Evolutionary conservation across 2,113 vertebrate species (phyloP).

Genomic region (Numenius arquata): DNA sequence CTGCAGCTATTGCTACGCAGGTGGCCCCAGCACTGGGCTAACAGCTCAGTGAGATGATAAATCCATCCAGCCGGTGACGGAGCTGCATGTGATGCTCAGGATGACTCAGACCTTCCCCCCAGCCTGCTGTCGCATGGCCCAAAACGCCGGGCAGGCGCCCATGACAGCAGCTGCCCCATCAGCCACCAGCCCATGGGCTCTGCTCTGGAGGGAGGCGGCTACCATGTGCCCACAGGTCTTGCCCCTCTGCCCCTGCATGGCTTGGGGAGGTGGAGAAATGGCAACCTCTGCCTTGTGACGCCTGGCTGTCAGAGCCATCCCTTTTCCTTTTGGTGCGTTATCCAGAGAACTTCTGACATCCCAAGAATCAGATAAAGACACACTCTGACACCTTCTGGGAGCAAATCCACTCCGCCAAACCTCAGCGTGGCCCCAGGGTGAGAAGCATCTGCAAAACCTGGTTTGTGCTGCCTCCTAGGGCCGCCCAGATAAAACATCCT

Average conservation of each 20-base stretch:
- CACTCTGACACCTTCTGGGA: background rate
- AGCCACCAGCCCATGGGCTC: background rate
- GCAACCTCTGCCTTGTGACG: background rate
- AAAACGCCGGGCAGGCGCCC: background rate
- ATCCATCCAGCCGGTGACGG: background rate
- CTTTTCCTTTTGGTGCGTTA: background rate
- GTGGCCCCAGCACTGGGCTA: background rate
- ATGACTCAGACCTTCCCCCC: constrained; percentile 34
- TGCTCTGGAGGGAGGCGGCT: background rate
- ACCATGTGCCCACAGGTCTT: background rate
- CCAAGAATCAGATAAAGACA: background rate
- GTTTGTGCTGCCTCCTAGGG: background rate
- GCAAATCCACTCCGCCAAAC: background rate
- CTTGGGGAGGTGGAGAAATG: background rate
- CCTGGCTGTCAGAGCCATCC: background rate
- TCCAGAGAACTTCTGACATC: background rate
- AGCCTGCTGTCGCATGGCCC: background rate
- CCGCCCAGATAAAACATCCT: background rate
- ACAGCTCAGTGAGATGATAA: background rate
- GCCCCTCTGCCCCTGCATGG: background rate
- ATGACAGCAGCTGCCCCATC: background rate
- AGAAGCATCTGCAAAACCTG: background rate
- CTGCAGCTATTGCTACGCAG: background rate
- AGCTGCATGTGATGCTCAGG: background rate
- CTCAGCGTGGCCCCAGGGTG: background rate